Evolutionary conservation across 2,113 vertebrate species (phyloP).

Genomic region (Triplophysa siluroides): DNA sequence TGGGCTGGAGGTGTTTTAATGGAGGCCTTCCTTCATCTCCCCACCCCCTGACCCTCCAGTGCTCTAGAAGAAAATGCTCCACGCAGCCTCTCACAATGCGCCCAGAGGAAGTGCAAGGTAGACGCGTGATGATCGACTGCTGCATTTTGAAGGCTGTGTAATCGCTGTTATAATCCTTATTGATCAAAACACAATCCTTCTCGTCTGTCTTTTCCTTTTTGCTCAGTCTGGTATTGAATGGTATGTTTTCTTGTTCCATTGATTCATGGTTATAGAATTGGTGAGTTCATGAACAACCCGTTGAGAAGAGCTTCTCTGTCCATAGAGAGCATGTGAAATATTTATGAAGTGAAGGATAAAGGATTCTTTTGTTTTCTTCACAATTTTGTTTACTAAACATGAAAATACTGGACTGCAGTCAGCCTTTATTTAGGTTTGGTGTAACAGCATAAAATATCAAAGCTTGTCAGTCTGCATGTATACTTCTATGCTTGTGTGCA

Average conservation of each 20-base stretch:
- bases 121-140: neutral
- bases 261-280: neutral
- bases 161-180: slow-evolving; percentile 32
- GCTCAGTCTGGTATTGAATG: slow-evolving; percentile 7
- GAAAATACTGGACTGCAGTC: no score
- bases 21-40: slow-evolving; percentile 45
- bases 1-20: slow-evolving; percentile 54
- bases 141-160: slow-evolving; percentile 1
- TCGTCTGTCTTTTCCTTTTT: neutral
- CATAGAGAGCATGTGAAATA: slow-evolving; percentile 18
- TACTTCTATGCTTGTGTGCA: no score
- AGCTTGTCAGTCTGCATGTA: no score
- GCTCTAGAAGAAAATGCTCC: slow-evolving; percentile 53
- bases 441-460: no score
- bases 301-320: neutral
- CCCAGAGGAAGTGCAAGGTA: neutral
- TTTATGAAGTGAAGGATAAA: slow-evolving; percentile 15
- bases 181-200: slow-evolving; percentile 24
- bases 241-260: slow-evolving; percentile 10
- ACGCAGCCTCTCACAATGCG: slow-evolving; percentile 38
- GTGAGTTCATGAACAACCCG: neutral
- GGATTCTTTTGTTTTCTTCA: neutral
- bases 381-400: no score
- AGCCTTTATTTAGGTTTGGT: no score
- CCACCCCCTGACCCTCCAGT: slow-evolving; percentile 49